These are phyloP conservation scores for Drosophila colorata DNA, from an alignment of 2,888 invertebrate genomes.

Conservation along the genomic window DNA sequence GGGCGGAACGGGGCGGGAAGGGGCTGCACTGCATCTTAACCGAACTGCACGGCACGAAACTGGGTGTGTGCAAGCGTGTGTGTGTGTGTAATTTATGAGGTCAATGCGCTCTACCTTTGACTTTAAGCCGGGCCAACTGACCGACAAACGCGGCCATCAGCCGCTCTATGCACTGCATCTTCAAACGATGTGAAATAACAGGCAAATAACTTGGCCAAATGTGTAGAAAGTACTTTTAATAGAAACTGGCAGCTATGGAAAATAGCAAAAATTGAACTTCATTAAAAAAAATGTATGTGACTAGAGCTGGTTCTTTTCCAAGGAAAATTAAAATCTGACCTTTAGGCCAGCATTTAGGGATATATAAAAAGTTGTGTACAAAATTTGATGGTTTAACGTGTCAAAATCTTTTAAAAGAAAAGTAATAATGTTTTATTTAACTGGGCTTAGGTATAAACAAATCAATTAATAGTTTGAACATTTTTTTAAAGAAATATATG, in stretches of 20 bases:
- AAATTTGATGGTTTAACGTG: no score
- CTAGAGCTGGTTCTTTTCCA: background rate
- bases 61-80: conserved; percentile 21
- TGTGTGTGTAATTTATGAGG: conserved; percentile 70
- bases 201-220: background rate
- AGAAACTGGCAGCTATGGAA: background rate
- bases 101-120: conserved; percentile 55
- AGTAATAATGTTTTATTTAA: no score
- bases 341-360: no score
- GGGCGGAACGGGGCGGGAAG: conserved; percentile 1
- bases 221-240: background rate
- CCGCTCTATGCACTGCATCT: background rate
- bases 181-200: background rate
- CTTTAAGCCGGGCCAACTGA: conserved; percentile 18
- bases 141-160: conserved; percentile 13
- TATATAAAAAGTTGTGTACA: no score
- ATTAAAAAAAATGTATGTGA: conserved; percentile 2
- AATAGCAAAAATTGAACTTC: background rate
- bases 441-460: no score
- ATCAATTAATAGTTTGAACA: no score
- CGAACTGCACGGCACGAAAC: conserved; percentile 23
- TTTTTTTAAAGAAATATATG: no score
- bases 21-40: conserved; percentile 61
- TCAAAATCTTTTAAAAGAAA: no score
- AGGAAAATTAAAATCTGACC: background rate